Evolutionary conservation across 2,113 vertebrate species (phyloP), one percentile per base, ranked within the genome.

Genomic region (Brachyistius frenatus): DNA sequence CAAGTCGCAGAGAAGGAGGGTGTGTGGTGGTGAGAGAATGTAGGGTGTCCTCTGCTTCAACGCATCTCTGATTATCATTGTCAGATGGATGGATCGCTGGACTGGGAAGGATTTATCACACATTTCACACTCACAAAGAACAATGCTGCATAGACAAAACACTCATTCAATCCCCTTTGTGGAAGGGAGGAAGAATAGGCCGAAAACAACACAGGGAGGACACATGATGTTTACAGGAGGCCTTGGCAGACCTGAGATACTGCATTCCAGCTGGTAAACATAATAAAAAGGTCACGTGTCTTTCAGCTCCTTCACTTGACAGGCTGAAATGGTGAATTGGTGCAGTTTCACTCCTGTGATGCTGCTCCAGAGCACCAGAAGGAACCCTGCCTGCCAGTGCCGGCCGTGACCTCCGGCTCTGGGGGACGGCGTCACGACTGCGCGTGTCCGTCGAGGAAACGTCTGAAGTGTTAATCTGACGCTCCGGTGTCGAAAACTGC

Each of bases 61-160:
- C 76, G 86, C 81, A 54, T 85, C 78, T 85, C 75, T 81, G 80
- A 85, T 91, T 62, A 82, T 86, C 79, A 66, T 61, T 78, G 80
- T 85, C 83, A 86, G 13, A 52, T 62, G 80, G 81, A 81, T 76
- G 78, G 72, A 63, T 70, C 5, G 66, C 54, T 55, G 66, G 73
- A 73, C 76, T 35, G 60, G 3, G n/a, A 56, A 67, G 47, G 76
- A 85, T 83, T 81, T 58, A 84, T 88, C 55, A 76, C 70, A 57
- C 52, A 50, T 75, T 88, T 78, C 72, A 73, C 81, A 52, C 61
- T 56, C 78, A 72, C 66, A 66, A 46, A 73, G 57, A 80, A 67
- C 65, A 80, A 77, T n/a, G 75, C 73, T 31, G 54, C 67, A 68
- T 57, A 66, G 70, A 76, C 73, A 49, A 74, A 80, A 61, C 47